A percentile compares a stretch with the other conserved stretches of the same genome.
Conservation (phyloP, 92 coral and sea anemone species). For the Parazoanthus swiftii region DNA sequence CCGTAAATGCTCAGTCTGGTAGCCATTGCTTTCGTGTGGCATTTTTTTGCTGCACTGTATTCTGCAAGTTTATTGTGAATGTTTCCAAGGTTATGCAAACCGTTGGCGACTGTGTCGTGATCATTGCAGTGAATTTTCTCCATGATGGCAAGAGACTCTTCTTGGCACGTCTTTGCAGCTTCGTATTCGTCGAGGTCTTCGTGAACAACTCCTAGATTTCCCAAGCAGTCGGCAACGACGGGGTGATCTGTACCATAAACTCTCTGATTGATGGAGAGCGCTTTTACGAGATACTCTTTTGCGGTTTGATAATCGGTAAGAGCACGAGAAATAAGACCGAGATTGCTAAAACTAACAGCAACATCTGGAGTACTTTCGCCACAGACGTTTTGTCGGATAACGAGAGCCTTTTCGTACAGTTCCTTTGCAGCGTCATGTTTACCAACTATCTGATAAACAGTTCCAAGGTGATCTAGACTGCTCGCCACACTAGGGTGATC, state of each 20-base stretch:
- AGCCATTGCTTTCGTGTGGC: conserved; percentile 39
- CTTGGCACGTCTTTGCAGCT: conserved; percentile 33
- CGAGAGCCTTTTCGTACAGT: conserved; percentile 47
- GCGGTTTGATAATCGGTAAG: conserved; percentile 43
- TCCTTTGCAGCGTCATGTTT: conserved; percentile 21
- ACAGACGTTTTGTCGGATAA: conserved; percentile 39
- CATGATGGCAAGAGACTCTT: conserved; percentile 35
- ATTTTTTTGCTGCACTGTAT: conserved; percentile 38
- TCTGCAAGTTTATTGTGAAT: conserved; percentile 23
- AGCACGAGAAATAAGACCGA: conserved; percentile 33
- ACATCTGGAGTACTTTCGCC: conserved; percentile 35
- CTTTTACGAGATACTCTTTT: conserved; percentile 34
- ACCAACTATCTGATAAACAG: conserved; percentile 35
- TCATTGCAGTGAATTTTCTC: conserved; percentile 24
- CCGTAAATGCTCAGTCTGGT: conserved; percentile 47
- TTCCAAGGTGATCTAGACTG: conserved; percentile 38
- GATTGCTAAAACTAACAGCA: conserved; percentile 49
- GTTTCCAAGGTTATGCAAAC: conserved; percentile 47
- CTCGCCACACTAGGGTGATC: conserved; percentile 34
- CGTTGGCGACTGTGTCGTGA: conserved; percentile 45
- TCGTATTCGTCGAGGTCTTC: conserved; percentile 37
- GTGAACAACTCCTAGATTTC: conserved; percentile 52
- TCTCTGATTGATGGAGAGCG: conserved; percentile 42
- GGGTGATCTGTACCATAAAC: conserved; percentile 49
- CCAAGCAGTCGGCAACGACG: conserved; percentile 40